phyloP scores from a whole-genome alignment of 2,797 vertebrate genomes.

The Podarcis lilfordi region DNA sequence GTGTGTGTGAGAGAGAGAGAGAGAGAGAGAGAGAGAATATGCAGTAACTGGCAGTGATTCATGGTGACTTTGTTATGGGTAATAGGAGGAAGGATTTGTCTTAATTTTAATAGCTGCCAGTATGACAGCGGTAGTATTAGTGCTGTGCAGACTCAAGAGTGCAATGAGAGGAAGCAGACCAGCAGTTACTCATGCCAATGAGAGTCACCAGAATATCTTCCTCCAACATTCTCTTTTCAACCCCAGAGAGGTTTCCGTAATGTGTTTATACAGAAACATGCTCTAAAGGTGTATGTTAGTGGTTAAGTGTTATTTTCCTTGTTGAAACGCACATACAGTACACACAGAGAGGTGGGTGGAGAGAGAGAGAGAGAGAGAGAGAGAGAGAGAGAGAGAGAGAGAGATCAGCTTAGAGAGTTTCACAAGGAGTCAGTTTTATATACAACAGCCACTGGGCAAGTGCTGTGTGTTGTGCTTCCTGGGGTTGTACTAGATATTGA shows the following conservation, averaged over 20 bases:
- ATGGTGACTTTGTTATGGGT: conserved; percentile 40
- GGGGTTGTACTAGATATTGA: conserved; percentile 26
- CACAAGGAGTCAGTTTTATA: neutral
- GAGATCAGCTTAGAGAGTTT: neutral
- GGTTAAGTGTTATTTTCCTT: conserved; percentile 37
- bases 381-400: neutral
- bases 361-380: neutral
- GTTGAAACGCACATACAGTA: conserved; percentile 5
- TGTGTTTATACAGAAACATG: conserved; percentile 43
- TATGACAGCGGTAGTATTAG: conserved; percentile 67
- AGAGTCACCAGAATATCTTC: conserved; percentile 8
- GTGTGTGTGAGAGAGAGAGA: neutral
- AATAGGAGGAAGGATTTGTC: conserved; percentile 56
- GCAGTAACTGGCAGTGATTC: neutral
- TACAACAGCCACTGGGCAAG: conserved; percentile 1
- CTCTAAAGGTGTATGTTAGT: conserved; percentile 46
- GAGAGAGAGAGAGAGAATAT: no score
- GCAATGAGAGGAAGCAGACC: conserved; percentile 35
- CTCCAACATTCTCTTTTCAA: conserved; percentile 6
- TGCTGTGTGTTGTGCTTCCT: neutral
- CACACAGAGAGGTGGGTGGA: no score
- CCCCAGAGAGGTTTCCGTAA: conserved; percentile 23
- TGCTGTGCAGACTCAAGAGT: conserved; percentile 46
- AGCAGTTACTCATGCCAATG: conserved; percentile 47
- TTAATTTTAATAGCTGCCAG: conserved; percentile 61